Base-by-base conservation (phyloP, 1,140 invertebrate species). In the Choristoneura fumiferana region DNA sequence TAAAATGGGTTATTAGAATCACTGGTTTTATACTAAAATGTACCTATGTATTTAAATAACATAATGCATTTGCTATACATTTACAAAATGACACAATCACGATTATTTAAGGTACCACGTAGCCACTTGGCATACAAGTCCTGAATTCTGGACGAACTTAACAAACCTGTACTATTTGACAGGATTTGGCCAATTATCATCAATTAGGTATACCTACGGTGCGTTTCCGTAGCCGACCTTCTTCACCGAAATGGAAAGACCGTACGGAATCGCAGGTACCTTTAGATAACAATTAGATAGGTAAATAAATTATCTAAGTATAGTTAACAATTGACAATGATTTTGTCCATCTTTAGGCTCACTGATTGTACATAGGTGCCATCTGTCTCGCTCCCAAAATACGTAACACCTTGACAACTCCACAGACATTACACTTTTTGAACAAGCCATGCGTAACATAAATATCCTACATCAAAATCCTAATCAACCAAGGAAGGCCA, bases 321-420 rank as follows among this genome's bases (percentile, higher is more conserved):
- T 71, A 71, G 76, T 78, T 69, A 85, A 85, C 82, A 84, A 85
- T 84, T 85, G 82, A 85, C 82, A 77, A 83, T 69, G 76, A 67
- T 18, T 67, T 71, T 78, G 71, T 63, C 70, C 75, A 68, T 57
- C 58, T 33, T 57, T 62, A 33, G 43, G 43, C 43, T 49, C 17
- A 18, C 40, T 3, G 22, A 29, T 29, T 29, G 22, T 29, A 29
- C 22, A 29, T 29, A 2, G 22, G 22, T 29, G 22, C 22, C 22
- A 6, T 29, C 22, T 29, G 2, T 6, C 2, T 29, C 22, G 22
- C 6, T 29, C 22, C 22, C 2, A 29, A 3, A 29, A 29, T 29
- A 29, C 22, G 22, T 29, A 29, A 29, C 6, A 29, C 6, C 22
- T 29, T 29, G 2, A 29, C 2, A 29, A 29, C 22, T 29, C 6